Percentiles rank a stretch among this genome's conserved stretches.
Conservation (phyloP, 1,140 invertebrate genomes). For the Drosophila ercepeae region DNA sequence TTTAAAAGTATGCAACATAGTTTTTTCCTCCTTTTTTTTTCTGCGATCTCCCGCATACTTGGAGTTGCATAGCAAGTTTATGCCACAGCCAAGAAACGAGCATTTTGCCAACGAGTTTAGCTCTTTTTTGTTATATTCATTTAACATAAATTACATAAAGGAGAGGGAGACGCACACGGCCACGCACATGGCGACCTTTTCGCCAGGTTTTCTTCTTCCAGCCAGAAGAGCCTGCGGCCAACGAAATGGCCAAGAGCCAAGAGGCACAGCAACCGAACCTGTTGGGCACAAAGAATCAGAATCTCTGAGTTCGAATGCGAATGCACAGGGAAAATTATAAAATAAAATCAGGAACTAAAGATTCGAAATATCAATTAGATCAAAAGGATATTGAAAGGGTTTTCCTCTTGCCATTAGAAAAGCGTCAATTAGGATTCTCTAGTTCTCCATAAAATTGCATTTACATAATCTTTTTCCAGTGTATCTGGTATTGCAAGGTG, state of each 20-base stretch:
- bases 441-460: no score
- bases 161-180: constrained; percentile 20
- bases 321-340: constrained; percentile 14
- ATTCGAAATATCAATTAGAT: neutral
- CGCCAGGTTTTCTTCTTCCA: constrained; percentile 52
- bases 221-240: constrained; percentile 46
- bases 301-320: constrained; percentile 16
- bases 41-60: constrained; percentile 75
- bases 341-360: no score
- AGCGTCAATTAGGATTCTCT: no score
- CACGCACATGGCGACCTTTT: constrained; percentile 66
- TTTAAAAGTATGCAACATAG: constrained; percentile 58
- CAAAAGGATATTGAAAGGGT: no score
- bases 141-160: constrained; percentile 82
- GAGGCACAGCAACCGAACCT: constrained; percentile 38
- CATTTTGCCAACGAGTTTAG: constrained; percentile 71
- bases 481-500: constrained; percentile 65
- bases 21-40: constrained; percentile 29
- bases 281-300: constrained; percentile 38
- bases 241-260: constrained; percentile 35
- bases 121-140: constrained; percentile 78
- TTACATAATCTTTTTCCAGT: constrained; percentile 16
- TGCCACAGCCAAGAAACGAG: no score
- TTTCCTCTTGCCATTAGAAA: neutral
- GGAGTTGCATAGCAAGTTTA: constrained; percentile 69